A percentile compares a stretch with the other conserved stretches of the same genome.
Conservation (phyloP, 2,888 invertebrate species). For the Cyaniris semiargus region DNA sequence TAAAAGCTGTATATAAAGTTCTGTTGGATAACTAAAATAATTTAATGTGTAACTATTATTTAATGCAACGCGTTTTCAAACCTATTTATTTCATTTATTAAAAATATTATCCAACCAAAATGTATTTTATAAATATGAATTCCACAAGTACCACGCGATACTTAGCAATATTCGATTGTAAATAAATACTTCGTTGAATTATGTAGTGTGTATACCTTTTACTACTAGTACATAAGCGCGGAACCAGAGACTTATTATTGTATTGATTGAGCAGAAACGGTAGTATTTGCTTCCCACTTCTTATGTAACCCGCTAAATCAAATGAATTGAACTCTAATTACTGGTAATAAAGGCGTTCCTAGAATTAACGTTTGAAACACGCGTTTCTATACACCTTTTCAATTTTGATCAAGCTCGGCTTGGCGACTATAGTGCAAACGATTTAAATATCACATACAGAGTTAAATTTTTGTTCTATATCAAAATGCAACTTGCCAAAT, state of each 20-base stretch:
- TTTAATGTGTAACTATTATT: background rate
- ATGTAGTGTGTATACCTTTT: background rate
- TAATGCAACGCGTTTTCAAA: background rate
- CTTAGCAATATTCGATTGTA: background rate
- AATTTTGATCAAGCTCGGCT: too few relatives aligned
- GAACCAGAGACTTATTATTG: conserved; percentile 13
- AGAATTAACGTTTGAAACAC: background rate
- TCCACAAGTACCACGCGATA: background rate
- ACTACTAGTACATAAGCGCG: background rate
- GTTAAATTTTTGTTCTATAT: too few relatives aligned
- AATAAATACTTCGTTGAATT: background rate
- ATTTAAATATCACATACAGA: too few relatives aligned
- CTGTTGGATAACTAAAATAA: background rate
- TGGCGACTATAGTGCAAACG: too few relatives aligned
- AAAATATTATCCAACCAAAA: background rate
- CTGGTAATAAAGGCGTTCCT: background rate
- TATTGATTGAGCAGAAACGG: conserved; percentile 4
- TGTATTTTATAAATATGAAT: background rate
- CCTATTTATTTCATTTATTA: background rate
- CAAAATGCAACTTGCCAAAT: too few relatives aligned
- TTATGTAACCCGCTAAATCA: background rate
- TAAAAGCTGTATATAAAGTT: background rate
- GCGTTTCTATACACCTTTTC: too few relatives aligned
- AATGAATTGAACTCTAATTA: background rate
- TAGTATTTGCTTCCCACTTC: background rate